These are phyloP conservation scores for Oscheius sp. DNA, from an alignment of 2,888 invertebrate species.

Conservation along the genomic window DNA sequence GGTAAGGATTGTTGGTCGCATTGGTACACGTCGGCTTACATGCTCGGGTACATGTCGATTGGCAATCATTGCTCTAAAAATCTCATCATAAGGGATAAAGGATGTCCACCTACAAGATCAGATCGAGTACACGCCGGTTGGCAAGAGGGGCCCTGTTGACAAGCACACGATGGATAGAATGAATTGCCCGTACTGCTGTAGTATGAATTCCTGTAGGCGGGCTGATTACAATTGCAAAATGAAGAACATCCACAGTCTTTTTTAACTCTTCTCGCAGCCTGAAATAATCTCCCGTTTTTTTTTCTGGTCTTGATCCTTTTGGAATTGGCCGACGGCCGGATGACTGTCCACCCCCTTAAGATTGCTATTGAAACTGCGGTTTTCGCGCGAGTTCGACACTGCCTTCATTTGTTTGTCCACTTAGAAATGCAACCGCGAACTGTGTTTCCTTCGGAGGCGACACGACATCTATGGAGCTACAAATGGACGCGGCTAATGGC, in stretches of 20 bases:
- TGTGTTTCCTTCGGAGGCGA: slow-evolving; percentile 24
- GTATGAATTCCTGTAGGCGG: slow-evolving; percentile 18
- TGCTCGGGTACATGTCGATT: slow-evolving; percentile 50
- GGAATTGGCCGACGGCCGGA: neutral
- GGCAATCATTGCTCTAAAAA: slow-evolving; percentile 48
- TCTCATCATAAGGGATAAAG: neutral
- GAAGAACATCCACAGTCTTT: slow-evolving; percentile 56
- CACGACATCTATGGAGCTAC: slow-evolving; percentile 18
- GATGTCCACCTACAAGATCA: slow-evolving; percentile 42
- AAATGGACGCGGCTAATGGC: slow-evolving; percentile 31
- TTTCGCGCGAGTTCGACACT: slow-evolving; percentile 31
- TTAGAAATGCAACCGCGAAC: slow-evolving; percentile 37
- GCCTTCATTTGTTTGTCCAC: slow-evolving; percentile 26
- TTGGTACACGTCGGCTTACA: slow-evolving; percentile 51
- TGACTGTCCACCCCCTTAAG: slow-evolving; percentile 8
- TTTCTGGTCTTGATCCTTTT: neutral
- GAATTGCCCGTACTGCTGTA: slow-evolving; percentile 16
- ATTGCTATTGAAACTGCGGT: slow-evolving; percentile 34
- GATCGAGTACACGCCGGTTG: slow-evolving; percentile 48
- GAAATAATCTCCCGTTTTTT: slow-evolving; percentile 18
- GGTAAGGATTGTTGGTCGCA: slow-evolving; percentile 45
- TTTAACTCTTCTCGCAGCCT: slow-evolving; percentile 50
- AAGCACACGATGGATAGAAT: slow-evolving; percentile 46
- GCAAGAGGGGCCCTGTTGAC: slow-evolving; percentile 53
- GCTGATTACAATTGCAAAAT: slow-evolving; percentile 57